Percentiles rank a stretch among this genome's conserved stretches.
Conservation (phyloP, 2,797 vertebrate species). For the Phoebastria nigripes region DNA sequence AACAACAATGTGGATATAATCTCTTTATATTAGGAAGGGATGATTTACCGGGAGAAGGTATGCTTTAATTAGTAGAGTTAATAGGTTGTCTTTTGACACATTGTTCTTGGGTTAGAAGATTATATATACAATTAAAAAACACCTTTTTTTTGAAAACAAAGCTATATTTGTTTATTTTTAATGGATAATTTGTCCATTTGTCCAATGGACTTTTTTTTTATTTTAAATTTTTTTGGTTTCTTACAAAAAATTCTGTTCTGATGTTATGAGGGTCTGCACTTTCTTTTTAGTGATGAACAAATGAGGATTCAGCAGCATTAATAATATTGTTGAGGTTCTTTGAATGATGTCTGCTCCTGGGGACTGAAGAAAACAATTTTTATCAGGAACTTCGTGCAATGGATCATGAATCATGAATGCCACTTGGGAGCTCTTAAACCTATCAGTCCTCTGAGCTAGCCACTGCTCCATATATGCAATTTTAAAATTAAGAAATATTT, state of each 20-base stretch:
- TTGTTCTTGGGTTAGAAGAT: background rate
- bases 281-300: background rate
- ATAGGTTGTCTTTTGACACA: background rate
- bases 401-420: background rate
- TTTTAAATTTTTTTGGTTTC: background rate
- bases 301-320: background rate
- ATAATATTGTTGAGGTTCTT: background rate
- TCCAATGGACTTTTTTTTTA: background rate
- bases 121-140: background rate
- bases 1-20: conserved; percentile 84
- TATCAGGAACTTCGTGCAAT: background rate
- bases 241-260: background rate
- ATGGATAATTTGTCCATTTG: background rate
- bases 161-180: background rate
- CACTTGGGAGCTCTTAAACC: background rate
- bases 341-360: background rate
- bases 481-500: background rate
- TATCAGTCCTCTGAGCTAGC: background rate
- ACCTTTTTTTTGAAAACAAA: background rate
- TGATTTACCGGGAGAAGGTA: conserved; percentile 86
- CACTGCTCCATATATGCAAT: background rate
- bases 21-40: conserved; percentile 89
- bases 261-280: background rate
- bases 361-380: background rate
- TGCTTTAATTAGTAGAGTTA: conserved; percentile 12